Evolutionary conservation across 2,888 invertebrate genomes (phyloP), one percentile per base, ranked within the genome.

Genomic region (Drosophila ustulata): DNA sequence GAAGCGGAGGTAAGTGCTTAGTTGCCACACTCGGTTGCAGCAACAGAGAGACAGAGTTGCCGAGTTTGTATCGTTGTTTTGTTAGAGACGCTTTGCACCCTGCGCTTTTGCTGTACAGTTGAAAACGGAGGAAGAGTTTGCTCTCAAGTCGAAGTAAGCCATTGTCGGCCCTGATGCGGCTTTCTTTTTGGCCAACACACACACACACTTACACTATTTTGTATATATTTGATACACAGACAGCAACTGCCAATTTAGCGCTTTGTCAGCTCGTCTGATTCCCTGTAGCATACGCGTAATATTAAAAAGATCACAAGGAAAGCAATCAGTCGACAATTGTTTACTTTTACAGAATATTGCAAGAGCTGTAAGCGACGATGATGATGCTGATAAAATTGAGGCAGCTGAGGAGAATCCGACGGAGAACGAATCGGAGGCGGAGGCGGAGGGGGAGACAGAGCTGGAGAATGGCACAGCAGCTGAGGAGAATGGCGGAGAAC

Each of bases 241-340:
- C 1, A 45, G n/a, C 45, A 32, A 43, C 39, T 52, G 30, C 6
- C 37, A 56, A 9, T 28, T 41, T 30, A 71, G 61, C 52, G 73
- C 69, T 70, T 70, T 52, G 59, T 59, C 74, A 62, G 46, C 37
- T 68, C 49, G 28, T 23, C 53, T 52, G 63, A 69, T 9, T 34
- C 37, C 37, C 55, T 55, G 63, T 63, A 63, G 45, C 32, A 45
- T 30, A 32, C 55, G 55, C 43, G 55, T 55, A 39, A 23, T 45
- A 32, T 55, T 9, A 45, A 23, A n/a, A 43, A 59, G 62, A 70
- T 77, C 77, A 69, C 65, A 82, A 75, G 83, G 89, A 89, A 88
- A 89, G 84, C 89, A 91, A 92, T 92, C 91, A 92, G 92, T 92
- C 92, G 92, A 91, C 92, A 92, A 92, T 92, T 92, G 91, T 92